These are phyloP conservation scores for Bellardia pandia DNA, from an alignment of 2,888 invertebrate species.

Conservation along the genomic window DNA sequence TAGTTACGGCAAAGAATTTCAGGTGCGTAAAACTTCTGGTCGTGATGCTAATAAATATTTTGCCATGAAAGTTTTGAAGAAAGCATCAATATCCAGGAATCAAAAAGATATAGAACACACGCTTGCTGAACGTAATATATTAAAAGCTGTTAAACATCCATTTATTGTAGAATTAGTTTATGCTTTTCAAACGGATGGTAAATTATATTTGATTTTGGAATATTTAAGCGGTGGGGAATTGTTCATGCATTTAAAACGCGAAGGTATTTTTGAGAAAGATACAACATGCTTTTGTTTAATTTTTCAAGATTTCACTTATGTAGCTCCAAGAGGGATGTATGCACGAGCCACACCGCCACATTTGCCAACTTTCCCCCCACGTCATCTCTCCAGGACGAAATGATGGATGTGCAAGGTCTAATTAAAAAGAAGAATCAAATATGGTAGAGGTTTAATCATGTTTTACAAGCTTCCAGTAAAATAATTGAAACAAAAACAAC, in stretches of 20 bases:
- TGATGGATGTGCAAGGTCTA: conserved; percentile 88
- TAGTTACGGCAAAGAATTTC: conserved; percentile 96
- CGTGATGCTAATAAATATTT: conserved; percentile 96
- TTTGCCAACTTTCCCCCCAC: conserved; percentile 83
- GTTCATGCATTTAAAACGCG: conserved; percentile 99
- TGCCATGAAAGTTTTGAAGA: conserved; percentile 99
- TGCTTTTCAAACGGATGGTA: too few species aligned
- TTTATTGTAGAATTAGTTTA: too few species aligned
- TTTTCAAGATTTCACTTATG: conserved; percentile 98
- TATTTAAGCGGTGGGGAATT: conserved; percentile 99
- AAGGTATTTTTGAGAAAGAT: conserved; percentile 99
- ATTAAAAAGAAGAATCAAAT: conserved; percentile 74
- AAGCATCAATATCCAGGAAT: conserved; percentile 98
- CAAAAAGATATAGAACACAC: conserved; percentile 80
- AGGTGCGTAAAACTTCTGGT: conserved; percentile 95
- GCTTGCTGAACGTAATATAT: too few species aligned
- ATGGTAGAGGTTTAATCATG: too few species aligned
- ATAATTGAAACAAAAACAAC: too few species aligned
- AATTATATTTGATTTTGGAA: conserved; percentile 87
- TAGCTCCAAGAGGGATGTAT: conserved; percentile 83
- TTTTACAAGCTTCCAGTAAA: too few species aligned
- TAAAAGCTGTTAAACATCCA: too few species aligned
- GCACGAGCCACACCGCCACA: conserved; percentile 83
- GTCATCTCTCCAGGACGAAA: conserved; percentile 86
- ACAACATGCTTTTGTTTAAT: conserved; percentile 89